phyloP scores from a whole-genome alignment of 2,888 invertebrate species.

The Steinernema carpocapsae region DNA sequence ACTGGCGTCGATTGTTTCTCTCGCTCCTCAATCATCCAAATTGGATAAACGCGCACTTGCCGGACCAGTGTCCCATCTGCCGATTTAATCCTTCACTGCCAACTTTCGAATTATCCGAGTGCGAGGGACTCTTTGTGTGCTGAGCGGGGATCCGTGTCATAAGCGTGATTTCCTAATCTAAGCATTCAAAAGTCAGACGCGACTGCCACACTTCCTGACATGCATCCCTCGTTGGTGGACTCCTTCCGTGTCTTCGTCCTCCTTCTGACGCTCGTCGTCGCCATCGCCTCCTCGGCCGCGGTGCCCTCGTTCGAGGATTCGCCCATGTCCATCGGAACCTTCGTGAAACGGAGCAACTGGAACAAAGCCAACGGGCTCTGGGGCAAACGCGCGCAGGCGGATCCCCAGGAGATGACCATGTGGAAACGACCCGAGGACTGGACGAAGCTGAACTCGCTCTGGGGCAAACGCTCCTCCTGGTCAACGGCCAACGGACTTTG shows the following conservation, averaged over 20 bases:
- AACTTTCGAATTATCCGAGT: neutral
- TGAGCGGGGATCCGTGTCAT: neutral
- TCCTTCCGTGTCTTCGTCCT: neutral
- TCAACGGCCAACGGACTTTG: slow-evolving; percentile 37
- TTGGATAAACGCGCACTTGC: neutral
- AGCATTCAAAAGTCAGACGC: slow-evolving; percentile 10
- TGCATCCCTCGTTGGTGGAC: neutral
- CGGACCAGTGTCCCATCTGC: neutral
- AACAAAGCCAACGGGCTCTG: slow-evolving; percentile 20
- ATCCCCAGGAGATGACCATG: neutral
- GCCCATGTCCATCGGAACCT: neutral
- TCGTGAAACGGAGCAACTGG: slow-evolving; percentile 14
- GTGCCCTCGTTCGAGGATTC: neutral
- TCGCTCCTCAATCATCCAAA: neutral
- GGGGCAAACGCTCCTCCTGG: slow-evolving; percentile 36
- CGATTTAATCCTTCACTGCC: neutral
- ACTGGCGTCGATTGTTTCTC: slow-evolving; percentile 13
- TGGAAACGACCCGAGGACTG: slow-evolving; percentile 34
- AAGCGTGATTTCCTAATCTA: neutral
- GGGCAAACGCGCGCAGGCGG: neutral
- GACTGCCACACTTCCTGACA: slow-evolving; percentile 16
- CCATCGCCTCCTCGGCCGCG: neutral
- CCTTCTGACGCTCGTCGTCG: neutral
- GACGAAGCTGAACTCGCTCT: slow-evolving; percentile 39
- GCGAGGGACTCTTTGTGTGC: neutral